Percentiles rank a stretch among this genome's conserved stretches.
phyloP scores from a whole-genome alignment of 2,797 vertebrate genomes.

The Triplophysa bombifrons region DNA sequence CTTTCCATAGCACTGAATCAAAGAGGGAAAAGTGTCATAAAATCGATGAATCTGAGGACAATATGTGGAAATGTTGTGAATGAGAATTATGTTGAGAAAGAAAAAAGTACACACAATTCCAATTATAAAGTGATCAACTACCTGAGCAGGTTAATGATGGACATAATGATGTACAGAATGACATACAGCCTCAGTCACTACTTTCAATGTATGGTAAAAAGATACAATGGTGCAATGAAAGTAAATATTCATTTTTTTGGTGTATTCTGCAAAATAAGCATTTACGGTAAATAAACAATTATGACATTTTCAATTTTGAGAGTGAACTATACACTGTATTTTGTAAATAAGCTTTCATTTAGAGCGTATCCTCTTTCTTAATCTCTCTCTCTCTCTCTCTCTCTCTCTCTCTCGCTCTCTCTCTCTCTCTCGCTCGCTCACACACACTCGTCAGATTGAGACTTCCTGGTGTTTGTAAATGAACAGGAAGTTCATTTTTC shows the following conservation, averaged over 20 bases:
- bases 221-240: neutral
- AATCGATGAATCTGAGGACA: neutral
- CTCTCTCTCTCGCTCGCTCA: constrained; percentile 34
- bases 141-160: constrained; percentile 10
- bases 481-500: constrained; percentile 70
- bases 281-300: neutral
- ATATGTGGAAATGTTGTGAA: constrained; percentile 10
- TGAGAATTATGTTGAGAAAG: neutral
- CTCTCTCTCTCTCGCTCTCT: too few relatives aligned
- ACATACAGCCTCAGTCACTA: too few relatives aligned
- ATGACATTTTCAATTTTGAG: neutral
- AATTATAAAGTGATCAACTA: neutral
- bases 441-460: constrained; percentile 49
- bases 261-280: neutral
- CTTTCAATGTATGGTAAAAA: too few relatives aligned
- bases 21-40: neutral
- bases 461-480: constrained; percentile 68
- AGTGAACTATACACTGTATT: neutral
- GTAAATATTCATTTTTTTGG: neutral
- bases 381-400: constrained; percentile 18
- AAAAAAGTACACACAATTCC: neutral
- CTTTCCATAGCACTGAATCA: constrained; percentile 7
- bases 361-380: constrained; percentile 19
- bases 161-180: too few relatives aligned
- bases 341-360: neutral